Evolutionary conservation across 2,888 invertebrate species (phyloP).

Genomic region (Amitus sp.): DNA sequence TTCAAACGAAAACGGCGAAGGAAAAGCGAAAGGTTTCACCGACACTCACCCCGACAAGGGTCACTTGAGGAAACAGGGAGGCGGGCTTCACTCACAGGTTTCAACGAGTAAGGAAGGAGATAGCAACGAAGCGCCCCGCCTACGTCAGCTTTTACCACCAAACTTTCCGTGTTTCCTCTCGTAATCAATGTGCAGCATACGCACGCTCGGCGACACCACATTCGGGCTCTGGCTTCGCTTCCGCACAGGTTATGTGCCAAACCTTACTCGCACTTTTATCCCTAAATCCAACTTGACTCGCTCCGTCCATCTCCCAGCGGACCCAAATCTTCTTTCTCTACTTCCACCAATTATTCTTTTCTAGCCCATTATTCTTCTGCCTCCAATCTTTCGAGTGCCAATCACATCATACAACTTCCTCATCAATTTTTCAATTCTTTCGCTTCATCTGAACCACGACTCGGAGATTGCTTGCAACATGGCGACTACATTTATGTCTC

Average conservation of each 20-base stretch:
- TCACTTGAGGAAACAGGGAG: constrained; percentile 39
- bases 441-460: too few species aligned
- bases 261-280: constrained; percentile 15
- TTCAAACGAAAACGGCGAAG: constrained; percentile 22
- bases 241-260: constrained; percentile 35
- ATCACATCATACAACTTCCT: too few species aligned
- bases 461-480: too few species aligned
- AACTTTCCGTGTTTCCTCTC: constrained; percentile 65
- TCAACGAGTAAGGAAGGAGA: constrained; percentile 65
- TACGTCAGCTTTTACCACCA: constrained; percentile 58
- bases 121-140: constrained; percentile 63
- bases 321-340: not conserved
- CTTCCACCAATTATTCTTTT: not conserved
- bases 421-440: too few species aligned
- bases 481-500: too few species aligned
- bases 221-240: constrained; percentile 34
- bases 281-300: not conserved
- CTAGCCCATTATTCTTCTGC: too few species aligned
- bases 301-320: not conserved
- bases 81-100: constrained; percentile 62
- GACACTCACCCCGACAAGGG: constrained; percentile 37
- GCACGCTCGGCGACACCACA: constrained; percentile 44
- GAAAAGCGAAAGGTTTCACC: constrained; percentile 29
- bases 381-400: too few species aligned
- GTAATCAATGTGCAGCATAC: constrained; percentile 61